phyloP scores from a whole-genome alignment of 2,797 vertebrate species.

The Paedocypris micromegethes region DNA sequence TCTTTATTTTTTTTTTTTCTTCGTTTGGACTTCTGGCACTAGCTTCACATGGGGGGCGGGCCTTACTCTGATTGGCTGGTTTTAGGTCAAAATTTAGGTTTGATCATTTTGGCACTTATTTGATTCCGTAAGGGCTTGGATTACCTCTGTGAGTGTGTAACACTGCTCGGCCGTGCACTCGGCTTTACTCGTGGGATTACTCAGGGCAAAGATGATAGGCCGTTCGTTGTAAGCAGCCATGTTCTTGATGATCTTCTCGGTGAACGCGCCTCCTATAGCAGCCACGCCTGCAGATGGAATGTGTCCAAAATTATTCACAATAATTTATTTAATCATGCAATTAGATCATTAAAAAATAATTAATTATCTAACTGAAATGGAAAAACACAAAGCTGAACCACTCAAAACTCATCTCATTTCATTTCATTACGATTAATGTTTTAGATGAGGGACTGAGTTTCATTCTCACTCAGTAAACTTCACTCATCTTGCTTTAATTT shows the following conservation, averaged over 20 bases:
- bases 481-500: too few species aligned
- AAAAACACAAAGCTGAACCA: too few species aligned
- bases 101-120: background rate
- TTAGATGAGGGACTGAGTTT: too few species aligned
- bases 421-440: too few species aligned
- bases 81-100: too few species aligned
- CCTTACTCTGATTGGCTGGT: too few species aligned
- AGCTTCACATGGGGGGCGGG: too few species aligned
- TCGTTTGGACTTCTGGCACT: too few species aligned
- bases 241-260: constrained; percentile 86
- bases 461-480: too few species aligned
- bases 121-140: background rate
- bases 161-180: constrained; percentile 97
- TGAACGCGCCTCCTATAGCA: constrained; percentile 88
- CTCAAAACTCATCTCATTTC: too few species aligned
- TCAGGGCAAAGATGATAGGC: constrained; percentile 94
- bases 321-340: background rate
- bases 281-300: constrained; percentile 78
- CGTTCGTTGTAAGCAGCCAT: constrained; percentile 89
- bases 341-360: constrained; percentile 1
- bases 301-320: background rate
- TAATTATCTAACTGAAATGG: too few species aligned
- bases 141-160: constrained; percentile 88
- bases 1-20: too few species aligned
- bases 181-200: constrained; percentile 96